Percentiles rank a stretch among this genome's conserved stretches.
These are phyloP conservation scores for Tylochromis polylepis DNA, from an alignment of 2,113 vertebrate genomes.

Conservation along the genomic window DNA sequence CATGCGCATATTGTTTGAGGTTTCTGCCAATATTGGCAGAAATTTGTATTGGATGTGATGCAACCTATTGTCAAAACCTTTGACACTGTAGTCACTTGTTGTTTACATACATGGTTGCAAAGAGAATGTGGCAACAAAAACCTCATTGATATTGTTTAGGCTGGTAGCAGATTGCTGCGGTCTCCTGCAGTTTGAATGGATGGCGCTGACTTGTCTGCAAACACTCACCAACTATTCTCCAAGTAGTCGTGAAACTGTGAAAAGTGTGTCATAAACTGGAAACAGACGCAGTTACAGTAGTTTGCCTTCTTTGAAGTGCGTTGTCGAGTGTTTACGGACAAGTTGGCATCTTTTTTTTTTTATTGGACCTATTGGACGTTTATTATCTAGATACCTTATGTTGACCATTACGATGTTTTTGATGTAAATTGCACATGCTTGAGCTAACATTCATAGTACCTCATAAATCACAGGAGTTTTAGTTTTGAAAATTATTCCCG, in stretches of 20 bases:
- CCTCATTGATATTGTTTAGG: too few relatives aligned
- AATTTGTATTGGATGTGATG: background rate
- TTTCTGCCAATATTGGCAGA: background rate
- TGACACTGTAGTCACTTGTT: background rate
- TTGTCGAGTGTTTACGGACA: background rate
- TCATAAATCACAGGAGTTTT: background rate
- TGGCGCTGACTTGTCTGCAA: background rate
- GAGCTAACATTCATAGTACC: background rate
- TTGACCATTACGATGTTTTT: background rate
- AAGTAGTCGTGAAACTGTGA: background rate
- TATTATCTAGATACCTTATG: background rate
- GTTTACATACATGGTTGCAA: too few relatives aligned
- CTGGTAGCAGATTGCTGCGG: too few relatives aligned
- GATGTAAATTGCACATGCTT: background rate
- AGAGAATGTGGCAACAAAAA: too few relatives aligned
- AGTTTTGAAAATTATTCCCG: background rate
- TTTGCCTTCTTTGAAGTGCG: background rate
- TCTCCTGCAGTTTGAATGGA: background rate
- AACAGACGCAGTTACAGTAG: background rate
- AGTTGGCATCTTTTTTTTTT: rapidly evolving
- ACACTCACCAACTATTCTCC: background rate
- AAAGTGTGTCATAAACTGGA: background rate
- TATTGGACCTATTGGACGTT: background rate
- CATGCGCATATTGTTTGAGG: rapidly evolving
- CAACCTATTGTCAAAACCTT: background rate